Evolutionary conservation across 2,797 vertebrate genomes (phyloP).

Genomic region (Paratrypauchen microcephalus): DNA sequence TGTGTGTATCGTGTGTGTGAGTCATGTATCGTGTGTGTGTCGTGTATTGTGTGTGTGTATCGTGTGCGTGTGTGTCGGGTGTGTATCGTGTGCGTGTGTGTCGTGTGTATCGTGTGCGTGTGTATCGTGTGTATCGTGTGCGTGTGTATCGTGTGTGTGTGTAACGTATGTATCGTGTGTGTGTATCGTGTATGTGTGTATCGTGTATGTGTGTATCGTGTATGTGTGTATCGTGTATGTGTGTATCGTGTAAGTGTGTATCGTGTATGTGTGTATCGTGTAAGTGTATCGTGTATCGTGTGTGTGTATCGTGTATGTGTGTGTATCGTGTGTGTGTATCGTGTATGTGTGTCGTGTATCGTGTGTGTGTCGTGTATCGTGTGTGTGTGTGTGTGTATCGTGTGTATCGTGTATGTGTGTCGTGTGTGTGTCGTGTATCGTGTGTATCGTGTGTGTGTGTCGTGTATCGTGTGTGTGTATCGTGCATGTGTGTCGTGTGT

Average conservation of each 20-base stretch:
- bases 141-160: constrained; percentile 7
- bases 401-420: neutral
- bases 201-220: constrained; percentile 3
- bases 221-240: too few species aligned
- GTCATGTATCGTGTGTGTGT: neutral
- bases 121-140: constrained; percentile 1
- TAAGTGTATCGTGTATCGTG: too few species aligned
- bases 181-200: constrained; percentile 4
- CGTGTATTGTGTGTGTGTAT: neutral
- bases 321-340: too few species aligned
- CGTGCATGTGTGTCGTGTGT: constrained; percentile 58
- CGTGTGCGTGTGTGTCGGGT: neutral
- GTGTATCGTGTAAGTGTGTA: constrained; percentile 4
- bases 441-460: neutral
- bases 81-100: too few species aligned
- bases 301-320: neutral
- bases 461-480: neutral
- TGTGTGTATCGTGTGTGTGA: neutral
- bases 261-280: constrained; percentile 3
- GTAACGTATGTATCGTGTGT: too few species aligned
- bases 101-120: too few species aligned
- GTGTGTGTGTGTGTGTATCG: neutral
- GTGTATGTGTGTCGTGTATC: too few species aligned
- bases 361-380: neutral
- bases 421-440: constrained; percentile 2